phyloP scores from a whole-genome alignment of 1,140 invertebrate species.

The Brachionus koreanus region DNA sequence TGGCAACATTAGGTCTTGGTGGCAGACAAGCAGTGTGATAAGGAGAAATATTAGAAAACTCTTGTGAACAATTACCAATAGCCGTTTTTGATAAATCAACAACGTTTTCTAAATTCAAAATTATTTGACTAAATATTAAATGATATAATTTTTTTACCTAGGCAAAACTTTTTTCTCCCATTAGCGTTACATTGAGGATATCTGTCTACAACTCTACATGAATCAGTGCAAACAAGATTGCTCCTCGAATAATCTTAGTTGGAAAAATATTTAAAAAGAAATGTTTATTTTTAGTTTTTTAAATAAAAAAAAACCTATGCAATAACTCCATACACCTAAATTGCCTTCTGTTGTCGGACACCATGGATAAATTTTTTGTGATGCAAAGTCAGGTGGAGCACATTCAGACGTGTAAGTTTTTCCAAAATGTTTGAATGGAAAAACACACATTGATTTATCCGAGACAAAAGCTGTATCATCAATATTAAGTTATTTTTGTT shows the following conservation, averaged over 20 bases:
- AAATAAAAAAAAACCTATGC: no score
- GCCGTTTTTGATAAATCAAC: neutral
- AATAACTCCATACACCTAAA: neutral
- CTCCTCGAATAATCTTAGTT: neutral
- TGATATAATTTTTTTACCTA: neutral
- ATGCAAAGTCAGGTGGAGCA: neutral
- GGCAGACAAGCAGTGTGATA: constrained; percentile 38
- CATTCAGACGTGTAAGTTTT: neutral
- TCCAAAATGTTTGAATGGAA: neutral
- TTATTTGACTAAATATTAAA: neutral
- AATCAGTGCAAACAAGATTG: neutral
- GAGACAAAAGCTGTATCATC: neutral
- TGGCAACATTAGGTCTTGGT: neutral
- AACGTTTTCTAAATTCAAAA: neutral
- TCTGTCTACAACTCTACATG: neutral
- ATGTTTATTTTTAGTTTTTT: neutral
- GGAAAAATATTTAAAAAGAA: neutral
- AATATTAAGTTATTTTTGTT: neutral
- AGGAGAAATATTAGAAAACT: constrained; percentile 22
- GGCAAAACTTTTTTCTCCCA: neutral
- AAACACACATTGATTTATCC: constrained; percentile 15
- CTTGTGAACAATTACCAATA: neutral
- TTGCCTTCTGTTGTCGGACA: neutral
- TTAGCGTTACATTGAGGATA: constrained; percentile 5
- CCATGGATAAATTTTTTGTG: neutral